Conservation (phyloP, 2,888 invertebrate species). For the Venusia cambrica region DNA sequence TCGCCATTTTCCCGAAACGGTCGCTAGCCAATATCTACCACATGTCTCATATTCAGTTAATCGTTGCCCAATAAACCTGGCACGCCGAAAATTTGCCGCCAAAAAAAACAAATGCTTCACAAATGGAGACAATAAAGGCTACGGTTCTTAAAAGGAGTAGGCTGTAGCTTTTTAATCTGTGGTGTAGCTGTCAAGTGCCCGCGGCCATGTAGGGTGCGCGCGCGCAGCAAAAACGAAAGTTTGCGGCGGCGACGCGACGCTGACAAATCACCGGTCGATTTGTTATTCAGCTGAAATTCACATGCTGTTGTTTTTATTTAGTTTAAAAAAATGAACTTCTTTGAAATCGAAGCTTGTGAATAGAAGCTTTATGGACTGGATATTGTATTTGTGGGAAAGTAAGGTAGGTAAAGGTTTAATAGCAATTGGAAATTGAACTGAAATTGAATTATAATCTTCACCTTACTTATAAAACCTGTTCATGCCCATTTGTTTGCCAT, state of each 20-base stretch:
- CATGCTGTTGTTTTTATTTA: slow-evolving; percentile 32
- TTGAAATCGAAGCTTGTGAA: too few species aligned
- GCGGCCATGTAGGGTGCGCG: slow-evolving; percentile 64
- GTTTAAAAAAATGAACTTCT: neutral
- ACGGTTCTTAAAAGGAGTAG: slow-evolving; percentile 50
- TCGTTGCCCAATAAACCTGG: slow-evolving; percentile 24
- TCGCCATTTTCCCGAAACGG: slow-evolving; percentile 16
- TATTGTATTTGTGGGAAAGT: too few species aligned
- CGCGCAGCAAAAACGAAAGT: slow-evolving; percentile 60
- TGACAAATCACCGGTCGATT: slow-evolving; percentile 77
- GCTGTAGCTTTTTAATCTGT: slow-evolving; percentile 34
- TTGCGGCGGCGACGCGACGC: slow-evolving; percentile 52
- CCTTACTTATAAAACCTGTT: too few species aligned
- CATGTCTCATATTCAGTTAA: slow-evolving; percentile 21
- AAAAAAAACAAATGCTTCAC: slow-evolving; percentile 42
- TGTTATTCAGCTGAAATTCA: slow-evolving; percentile 52
- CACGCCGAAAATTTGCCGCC: slow-evolving; percentile 32
- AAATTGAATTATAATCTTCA: too few species aligned
- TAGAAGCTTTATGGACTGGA: too few species aligned
- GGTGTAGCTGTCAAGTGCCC: slow-evolving; percentile 48
- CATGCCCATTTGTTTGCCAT: too few species aligned
- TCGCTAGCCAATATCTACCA: slow-evolving; percentile 15
- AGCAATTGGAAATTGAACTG: too few species aligned
- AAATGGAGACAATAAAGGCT: slow-evolving; percentile 60
- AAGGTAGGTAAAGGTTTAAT: too few species aligned